phyloP scores from a whole-genome alignment of 2,113 vertebrate species.

The Coreoperca whiteheadi region DNA sequence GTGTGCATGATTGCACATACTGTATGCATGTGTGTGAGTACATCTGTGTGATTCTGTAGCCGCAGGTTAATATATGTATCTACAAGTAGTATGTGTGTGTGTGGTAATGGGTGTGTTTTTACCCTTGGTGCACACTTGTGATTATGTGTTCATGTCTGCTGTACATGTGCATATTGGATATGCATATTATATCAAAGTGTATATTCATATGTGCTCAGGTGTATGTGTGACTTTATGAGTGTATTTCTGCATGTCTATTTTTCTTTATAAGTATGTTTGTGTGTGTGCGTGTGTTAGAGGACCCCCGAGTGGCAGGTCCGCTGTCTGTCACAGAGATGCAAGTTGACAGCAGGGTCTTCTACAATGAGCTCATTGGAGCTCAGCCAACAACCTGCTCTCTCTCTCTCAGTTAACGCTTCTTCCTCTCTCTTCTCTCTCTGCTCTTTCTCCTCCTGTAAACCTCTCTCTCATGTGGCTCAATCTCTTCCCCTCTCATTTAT shows the following conservation, averaged over 20 bases:
- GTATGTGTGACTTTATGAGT: not conserved
- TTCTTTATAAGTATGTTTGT: not conserved
- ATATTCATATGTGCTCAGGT: not conserved
- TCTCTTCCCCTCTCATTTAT: conserved; percentile 57
- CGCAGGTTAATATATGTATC: not conserved
- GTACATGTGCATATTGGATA: not conserved
- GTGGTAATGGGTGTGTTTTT: not conserved
- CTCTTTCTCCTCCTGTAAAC: conserved; percentile 14
- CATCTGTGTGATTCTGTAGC: not conserved
- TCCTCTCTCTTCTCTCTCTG: conserved; percentile 9
- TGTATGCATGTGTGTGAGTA: not conserved
- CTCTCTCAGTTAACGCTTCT: conserved; percentile 42
- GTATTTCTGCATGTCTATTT: not conserved
- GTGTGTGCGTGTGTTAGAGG: conserved; percentile 19
- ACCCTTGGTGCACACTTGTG: not conserved
- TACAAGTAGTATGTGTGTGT: not conserved
- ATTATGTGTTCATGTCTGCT: not conserved
- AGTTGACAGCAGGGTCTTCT: conserved; percentile 70
- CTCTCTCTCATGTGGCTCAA: conserved; percentile 46
- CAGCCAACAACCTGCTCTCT: conserved; percentile 72
- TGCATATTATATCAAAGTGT: too few relatives aligned
- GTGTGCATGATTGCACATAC: not conserved
- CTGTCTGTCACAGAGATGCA: conserved; percentile 71
- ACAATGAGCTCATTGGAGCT: conserved; percentile 71
- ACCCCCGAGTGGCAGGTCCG: conserved; percentile 42